Percentiles rank a stretch among this genome's conserved stretches.
These are phyloP conservation scores for Hirtodrosophila alboralis DNA, from an alignment of 2,888 invertebrate genomes.

Conservation along the genomic window DNA sequence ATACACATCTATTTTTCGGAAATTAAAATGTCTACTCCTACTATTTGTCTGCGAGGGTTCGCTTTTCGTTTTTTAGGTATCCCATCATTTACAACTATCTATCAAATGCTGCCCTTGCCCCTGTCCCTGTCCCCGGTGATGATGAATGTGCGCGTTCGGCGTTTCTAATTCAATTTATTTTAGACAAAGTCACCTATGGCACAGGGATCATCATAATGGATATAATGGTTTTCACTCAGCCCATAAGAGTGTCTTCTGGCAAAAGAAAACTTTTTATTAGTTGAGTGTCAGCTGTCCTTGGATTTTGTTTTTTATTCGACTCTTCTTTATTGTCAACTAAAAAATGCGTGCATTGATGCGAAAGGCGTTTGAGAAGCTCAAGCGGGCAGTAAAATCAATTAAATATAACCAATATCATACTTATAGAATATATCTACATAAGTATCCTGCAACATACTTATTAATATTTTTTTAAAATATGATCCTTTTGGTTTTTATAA, in stretches of 20 bases:
- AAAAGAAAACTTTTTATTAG: slow-evolving; percentile 30
- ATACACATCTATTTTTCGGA: slow-evolving; percentile 56
- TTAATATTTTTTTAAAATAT: too few relatives aligned
- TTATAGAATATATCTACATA: too few relatives aligned
- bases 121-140: slow-evolving; percentile 33
- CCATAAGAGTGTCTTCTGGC: slow-evolving; percentile 15
- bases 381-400: not conserved
- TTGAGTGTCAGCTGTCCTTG: slow-evolving; percentile 57
- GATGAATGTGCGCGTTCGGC: slow-evolving; percentile 76
- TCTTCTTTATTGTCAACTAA: slow-evolving; percentile 20
- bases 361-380: slow-evolving; percentile 7
- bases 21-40: slow-evolving; percentile 80
- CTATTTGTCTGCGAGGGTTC: slow-evolving; percentile 66
- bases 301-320: slow-evolving; percentile 55
- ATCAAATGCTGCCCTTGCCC: slow-evolving; percentile 44
- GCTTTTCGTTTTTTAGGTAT: slow-evolving; percentile 49
- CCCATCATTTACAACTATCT: slow-evolving; percentile 52
- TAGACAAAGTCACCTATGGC: slow-evolving; percentile 71
- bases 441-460: too few relatives aligned
- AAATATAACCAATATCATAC: too few relatives aligned
- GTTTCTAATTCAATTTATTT: slow-evolving; percentile 78
- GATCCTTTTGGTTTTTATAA: too few relatives aligned
- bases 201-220: slow-evolving; percentile 51
- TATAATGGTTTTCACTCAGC: slow-evolving; percentile 42
- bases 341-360: slow-evolving; percentile 20